Evolutionary conservation across 2,113 vertebrate genomes (phyloP), one percentile per base, ranked within the genome.

Genomic region (Ifrita kowaldi): DNA sequence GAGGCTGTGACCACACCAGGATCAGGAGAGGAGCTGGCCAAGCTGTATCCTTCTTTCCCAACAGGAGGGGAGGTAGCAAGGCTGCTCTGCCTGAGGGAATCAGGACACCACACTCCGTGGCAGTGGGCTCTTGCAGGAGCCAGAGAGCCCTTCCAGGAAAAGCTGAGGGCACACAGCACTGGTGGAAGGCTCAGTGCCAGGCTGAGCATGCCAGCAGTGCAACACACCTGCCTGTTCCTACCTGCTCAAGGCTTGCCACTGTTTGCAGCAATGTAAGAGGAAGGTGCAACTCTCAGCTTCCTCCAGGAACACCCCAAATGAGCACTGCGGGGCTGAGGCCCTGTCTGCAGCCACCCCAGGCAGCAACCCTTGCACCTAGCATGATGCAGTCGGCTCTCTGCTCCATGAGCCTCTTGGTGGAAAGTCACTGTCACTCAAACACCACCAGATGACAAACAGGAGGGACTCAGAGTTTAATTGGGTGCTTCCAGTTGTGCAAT

Each of bases 401-500:
- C 49, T 47, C 44, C 22, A 3, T 0, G 2, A 68, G n/a, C 53
- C 52, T 22, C 69, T 39, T 44, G 12, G 35, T 7, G 1, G 65
- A 81, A 81, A 63, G 77, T 13, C 78, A 69, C 0, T 1, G 0
- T 27, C 52, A 41, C 33, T 39, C 44, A 33, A 77, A 20, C 65
- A 84, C 1, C 74, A 82, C 14, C n/a, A 85, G 41, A 50, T 17
- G 37, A 91, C 73, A 92, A 89, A 60, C 20, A 75, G 53, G 63
- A 93, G 83, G 39, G 81, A 93, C 32, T 87, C 60, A 16, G 56
- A 86, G 47, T 96, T 95, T 96, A 96, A 96, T 97, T 2, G 16
- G 56, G 46, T 77, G 55, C 44, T 96, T 96, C 93, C 91, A 97
- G 88, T 89, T 91, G 50, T 95, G 94, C 90, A 93, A 80, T 16